Percentiles rank a stretch among this genome's conserved stretches.
Evolutionary conservation across 2,113 vertebrate species (phyloP).

Genomic region (Eubucco bourcierii): DNA sequence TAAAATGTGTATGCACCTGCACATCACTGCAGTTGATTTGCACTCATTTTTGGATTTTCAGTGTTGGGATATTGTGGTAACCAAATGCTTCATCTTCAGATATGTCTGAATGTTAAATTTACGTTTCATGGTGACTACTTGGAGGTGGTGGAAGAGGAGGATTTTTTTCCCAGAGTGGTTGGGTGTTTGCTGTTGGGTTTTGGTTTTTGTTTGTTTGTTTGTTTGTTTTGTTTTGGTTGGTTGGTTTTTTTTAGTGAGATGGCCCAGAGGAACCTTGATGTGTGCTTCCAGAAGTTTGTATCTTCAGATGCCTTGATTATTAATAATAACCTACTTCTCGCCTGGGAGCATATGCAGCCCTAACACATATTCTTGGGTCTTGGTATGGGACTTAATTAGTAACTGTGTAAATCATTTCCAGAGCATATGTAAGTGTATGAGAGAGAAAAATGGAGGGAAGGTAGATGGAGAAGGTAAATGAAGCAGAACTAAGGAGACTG

Average conservation of each 20-base stretch:
- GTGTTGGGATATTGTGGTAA: not conserved
- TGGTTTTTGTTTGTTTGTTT: too few relatives aligned
- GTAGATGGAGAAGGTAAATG: not conserved
- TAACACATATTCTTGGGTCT: not conserved
- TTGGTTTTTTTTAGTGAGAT: not conserved
- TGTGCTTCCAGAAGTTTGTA: not conserved
- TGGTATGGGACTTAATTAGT: not conserved
- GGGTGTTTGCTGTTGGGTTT: not conserved
- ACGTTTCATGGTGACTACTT: not conserved
- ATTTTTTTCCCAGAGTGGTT: accelerated
- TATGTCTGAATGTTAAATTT: not conserved
- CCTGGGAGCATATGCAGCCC: not conserved
- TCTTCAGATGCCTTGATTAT: not conserved
- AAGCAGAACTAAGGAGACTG: not conserved
- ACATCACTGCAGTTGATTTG: not conserved
- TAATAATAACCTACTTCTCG: not conserved
- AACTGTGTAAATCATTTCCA: not conserved
- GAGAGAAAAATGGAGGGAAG: not conserved
- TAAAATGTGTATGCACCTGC: not conserved
- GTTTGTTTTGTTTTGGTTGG: too few relatives aligned
- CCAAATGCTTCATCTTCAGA: not conserved
- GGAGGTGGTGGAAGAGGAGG: not conserved
- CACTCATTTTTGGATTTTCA: not conserved
- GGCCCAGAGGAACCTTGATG: not conserved
- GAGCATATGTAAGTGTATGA: not conserved